phyloP scores from a whole-genome alignment of 2,888 invertebrate species.

The Tiliacea citrago region DNA sequence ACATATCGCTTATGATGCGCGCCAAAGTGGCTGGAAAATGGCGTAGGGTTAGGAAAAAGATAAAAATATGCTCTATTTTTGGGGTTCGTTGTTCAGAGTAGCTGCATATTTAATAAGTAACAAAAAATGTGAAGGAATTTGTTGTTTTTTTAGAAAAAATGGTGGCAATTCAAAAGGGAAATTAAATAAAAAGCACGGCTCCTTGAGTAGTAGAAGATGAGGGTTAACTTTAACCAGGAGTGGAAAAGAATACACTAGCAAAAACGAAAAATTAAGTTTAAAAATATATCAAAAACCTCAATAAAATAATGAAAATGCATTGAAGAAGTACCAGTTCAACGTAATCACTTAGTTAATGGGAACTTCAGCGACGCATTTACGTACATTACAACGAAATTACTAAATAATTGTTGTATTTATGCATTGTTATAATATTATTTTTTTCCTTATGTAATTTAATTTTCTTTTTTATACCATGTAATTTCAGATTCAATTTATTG shows the following conservation, averaged over 20 bases:
- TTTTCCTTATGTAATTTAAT: too few relatives aligned
- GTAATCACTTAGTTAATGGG: background rate
- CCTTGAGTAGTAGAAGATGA: background rate
- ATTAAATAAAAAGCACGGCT: too few relatives aligned
- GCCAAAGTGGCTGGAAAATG: slow-evolving; percentile 84
- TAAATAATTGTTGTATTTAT: too few relatives aligned
- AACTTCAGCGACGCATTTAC: background rate
- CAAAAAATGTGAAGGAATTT: background rate
- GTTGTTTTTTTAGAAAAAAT: background rate
- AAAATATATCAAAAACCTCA: too few relatives aligned
- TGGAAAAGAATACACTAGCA: background rate
- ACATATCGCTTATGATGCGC: slow-evolving; percentile 87
- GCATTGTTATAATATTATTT: too few relatives aligned
- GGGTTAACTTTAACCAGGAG: background rate
- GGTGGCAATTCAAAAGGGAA: background rate
- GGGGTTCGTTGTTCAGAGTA: background rate
- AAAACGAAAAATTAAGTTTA: too few relatives aligned
- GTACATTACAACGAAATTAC: background rate
- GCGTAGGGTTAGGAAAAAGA: slow-evolving; percentile 73
- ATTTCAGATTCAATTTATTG: too few relatives aligned
- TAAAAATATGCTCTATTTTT: background rate
- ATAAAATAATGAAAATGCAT: background rate
- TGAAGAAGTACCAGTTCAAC: too few relatives aligned
- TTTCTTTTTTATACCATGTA: too few relatives aligned
- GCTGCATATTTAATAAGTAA: background rate